Base-by-base conservation (phyloP, 1,140 invertebrate species). In the Drosophila lowei region DNA sequence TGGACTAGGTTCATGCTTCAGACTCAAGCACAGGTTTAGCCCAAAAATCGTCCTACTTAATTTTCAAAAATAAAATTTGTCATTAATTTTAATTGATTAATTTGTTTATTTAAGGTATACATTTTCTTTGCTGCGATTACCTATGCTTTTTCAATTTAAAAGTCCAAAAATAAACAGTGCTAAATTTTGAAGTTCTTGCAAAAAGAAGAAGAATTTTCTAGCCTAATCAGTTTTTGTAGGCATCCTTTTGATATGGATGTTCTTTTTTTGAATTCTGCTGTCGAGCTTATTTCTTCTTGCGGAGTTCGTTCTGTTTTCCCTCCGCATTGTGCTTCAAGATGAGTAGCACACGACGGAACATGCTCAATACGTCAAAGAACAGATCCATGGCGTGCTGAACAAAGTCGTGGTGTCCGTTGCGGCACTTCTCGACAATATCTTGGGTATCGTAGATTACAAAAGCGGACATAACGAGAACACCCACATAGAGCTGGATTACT, bases 401-500 rank as follows among this genome's bases (percentile, higher is more conserved):
- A 90, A 97, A 98, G 92, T 99, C 98, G 86, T 95, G 97, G 92
- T 95, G 98, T 49, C 98, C 98, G 88, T 94, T 93, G 56, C 96
- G 94, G 75, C 95, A 94, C 91, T 99, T 99, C 90, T 99, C 97
- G 72, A 99, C 95, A 72, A 99, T 99, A 50, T 97, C 92, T 92
- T 99, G 98, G 9, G 98, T 99, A 90, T 99, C 98, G 85, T 97
- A 99, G 30, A 99, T 93, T 18, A 99, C 95, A 92, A 99, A 99
- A 46, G 95, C 97, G 91, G 97, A 98, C 95, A 99, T 97, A 5
- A 98, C 92, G 49, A 95, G 92, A 11, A 99, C 93, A 55, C 98
- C 97, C 52, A 97, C 83, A 91, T 99, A 99, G 11, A 99, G 91
- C 77, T 98, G 95, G 41, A 96, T 95, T 92, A 96, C 94, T 91